These are phyloP conservation scores for Pyxicephalus adspersus DNA, from an alignment of 2,113 vertebrate genomes.

Conservation along the genomic window DNA sequence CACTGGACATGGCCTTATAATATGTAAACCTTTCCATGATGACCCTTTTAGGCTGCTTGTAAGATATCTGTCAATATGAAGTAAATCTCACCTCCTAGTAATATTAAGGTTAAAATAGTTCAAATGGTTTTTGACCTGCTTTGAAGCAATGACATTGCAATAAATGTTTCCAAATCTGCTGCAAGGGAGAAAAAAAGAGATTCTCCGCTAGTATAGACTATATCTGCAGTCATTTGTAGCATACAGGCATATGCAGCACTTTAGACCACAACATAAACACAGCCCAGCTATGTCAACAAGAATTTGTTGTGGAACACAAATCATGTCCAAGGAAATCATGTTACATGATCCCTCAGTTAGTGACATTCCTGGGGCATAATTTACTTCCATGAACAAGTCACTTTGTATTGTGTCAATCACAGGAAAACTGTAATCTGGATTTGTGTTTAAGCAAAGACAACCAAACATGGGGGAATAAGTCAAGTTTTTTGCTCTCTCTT, in stretches of 20 bases:
- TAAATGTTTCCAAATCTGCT: neutral
- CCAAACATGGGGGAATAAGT: slow-evolving; percentile 40
- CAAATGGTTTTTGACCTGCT: neutral
- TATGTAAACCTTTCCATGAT: neutral
- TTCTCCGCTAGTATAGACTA: slow-evolving; percentile 2
- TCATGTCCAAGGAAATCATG: slow-evolving; percentile 15
- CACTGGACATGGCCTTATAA: no score
- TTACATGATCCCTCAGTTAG: slow-evolving; percentile 30
- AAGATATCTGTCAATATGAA: neutral
- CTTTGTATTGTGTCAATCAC: slow-evolving; percentile 37
- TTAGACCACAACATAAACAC: neutral
- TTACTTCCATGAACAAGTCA: slow-evolving; percentile 29
- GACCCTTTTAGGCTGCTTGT: neutral
- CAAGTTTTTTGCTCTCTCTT: slow-evolving; percentile 2
- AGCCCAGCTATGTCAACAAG: slow-evolving; percentile 8
- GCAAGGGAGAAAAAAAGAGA: neutral
- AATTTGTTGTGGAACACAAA: slow-evolving; percentile 19
- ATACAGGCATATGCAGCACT: slow-evolving; percentile 11
- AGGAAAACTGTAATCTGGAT: slow-evolving; percentile 31
- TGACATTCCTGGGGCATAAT: slow-evolving; percentile 35
- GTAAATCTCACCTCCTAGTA: neutral
- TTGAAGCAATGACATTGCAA: neutral
- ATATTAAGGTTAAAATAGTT: slow-evolving; percentile 19
- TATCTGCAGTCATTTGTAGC: slow-evolving; percentile 4
- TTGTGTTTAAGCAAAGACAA: slow-evolving; percentile 40